Evolutionary conservation across 2,888 invertebrate species (phyloP).

Genomic region (Phengaris arion): DNA sequence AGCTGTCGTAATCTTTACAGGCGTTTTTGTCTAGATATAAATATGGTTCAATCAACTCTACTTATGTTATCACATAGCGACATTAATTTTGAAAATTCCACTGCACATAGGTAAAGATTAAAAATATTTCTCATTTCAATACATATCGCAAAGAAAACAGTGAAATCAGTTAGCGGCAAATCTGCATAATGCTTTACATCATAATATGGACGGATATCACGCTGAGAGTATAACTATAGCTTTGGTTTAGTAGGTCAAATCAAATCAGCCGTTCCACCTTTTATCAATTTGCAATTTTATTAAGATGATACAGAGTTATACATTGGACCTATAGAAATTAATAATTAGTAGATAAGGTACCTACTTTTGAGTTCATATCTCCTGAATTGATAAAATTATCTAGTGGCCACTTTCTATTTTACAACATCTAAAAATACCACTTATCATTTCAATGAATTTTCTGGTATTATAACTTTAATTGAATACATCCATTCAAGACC

Average conservation of each 20-base stretch:
- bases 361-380: not conserved
- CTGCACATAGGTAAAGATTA: not conserved
- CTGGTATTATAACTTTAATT: not conserved
- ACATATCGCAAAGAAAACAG: not conserved
- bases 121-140: not conserved
- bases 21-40: slow-evolving; percentile 49
- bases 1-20: slow-evolving; percentile 64
- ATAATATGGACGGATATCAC: not conserved
- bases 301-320: not conserved
- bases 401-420: not conserved
- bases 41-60: slow-evolving; percentile 20
- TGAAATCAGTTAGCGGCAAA: not conserved
- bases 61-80: not conserved
- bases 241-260: not conserved
- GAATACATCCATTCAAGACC: slow-evolving; percentile 11
- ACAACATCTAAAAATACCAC: not conserved
- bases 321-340: not conserved
- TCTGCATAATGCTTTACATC: not conserved
- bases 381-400: not conserved
- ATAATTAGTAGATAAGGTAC: not conserved
- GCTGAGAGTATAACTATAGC: not conserved
- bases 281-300: not conserved
- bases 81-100: not conserved
- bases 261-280: not conserved
- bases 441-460: not conserved